Base-by-base conservation (phyloP, 2,113 vertebrate species). In the Morphnarchus princeps region DNA sequence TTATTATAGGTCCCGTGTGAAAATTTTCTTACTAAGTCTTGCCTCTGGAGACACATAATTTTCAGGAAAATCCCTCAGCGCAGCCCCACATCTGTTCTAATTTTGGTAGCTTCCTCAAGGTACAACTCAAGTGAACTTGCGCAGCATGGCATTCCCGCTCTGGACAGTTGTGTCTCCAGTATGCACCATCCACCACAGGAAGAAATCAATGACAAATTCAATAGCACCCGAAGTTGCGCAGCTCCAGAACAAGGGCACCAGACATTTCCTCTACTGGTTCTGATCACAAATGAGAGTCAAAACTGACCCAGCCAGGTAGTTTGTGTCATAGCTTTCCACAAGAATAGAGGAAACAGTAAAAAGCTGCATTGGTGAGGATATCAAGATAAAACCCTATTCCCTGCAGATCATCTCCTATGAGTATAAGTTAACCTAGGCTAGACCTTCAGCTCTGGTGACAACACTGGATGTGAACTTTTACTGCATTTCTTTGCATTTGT, bases 141-240 rank as follows among this genome's bases (percentile, higher is more conserved):
- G 1, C 6, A 11, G 4, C 36, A 43, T 0, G 0, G 21, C 20
- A 59, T 36, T 83, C 17, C 34, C 0, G 0, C 22, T 62, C 36
- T 12, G 63, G 42, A 29, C 29, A 14, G 19, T 3, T 71, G 32
- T 40, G 16, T 31, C 13, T 87, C 52, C 81, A 18, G 15, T 10
- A 16, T 6, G 10, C 38, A 58, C 32, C 45, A 58, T 6, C 28
- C 43, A 66, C 20, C 8, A 16, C 25, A 34, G 47, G 3, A 73
- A 87, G 67, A 78, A 89, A 74, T 19, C 26, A 61, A 7, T 36
- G 50, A 65, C 36, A 73, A 86, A 83, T 70, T 87, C 52, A 66
- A 0, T 6, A 25, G 36, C 43, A 26, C 38, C 67, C 78, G 28
- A 73, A 78, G 54, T n/a, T 58, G 34, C 26, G 43, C 2, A 24